Base-by-base conservation (phyloP, 2,888 invertebrate species). In the Dryadula phaetusa region DNA sequence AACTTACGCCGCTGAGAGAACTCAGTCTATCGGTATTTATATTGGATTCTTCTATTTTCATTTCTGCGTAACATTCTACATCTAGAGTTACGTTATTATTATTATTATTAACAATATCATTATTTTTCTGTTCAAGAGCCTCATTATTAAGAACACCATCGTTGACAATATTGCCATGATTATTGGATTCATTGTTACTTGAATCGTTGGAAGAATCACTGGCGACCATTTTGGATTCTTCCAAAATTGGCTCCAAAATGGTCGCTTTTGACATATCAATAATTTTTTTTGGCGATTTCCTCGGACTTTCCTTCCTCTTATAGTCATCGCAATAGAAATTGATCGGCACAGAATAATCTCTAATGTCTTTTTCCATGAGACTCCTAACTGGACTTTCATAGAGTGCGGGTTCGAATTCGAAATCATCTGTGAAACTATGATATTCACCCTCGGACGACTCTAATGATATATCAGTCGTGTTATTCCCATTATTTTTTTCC, bases 351-450 rank as follows among this genome's bases (percentile, higher is more conserved):
- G 92, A 88, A 70, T 93, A 93, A 72, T 92, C 92, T 62, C 93
- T 84, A 22, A 93, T 92, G 66, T 93, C 93, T 79, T 93, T 93
- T 25, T 83, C 85, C 0, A 92, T 87, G 12, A 93, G 77, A 64
- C 88, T 85, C 75, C 89, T 91, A 0, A 93, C 91, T 0, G 93
- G 92, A 77, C 92, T 92, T 72, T 88, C 87, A 52, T 92, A 93
- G 1, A 76, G 74, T 0, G 82, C 83, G 8, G 87, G 83, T 66
- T 87, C 91, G 14, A 87, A 86, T 69, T 88, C 83, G 71, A 83
- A 76, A 20, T 84, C 87, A 5, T 90, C 91, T 49, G 83, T 83
- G 56, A 93, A 93, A 70, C 92, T 93, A n/a, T 88, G 88, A 72
- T 93, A 93, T 74, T 90, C 92, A 0, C 93, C 93, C 77, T 89